These are phyloP conservation scores for Rhinatrema bivittatum DNA, from an alignment of 2,797 vertebrate genomes.

Conservation along the genomic window DNA sequence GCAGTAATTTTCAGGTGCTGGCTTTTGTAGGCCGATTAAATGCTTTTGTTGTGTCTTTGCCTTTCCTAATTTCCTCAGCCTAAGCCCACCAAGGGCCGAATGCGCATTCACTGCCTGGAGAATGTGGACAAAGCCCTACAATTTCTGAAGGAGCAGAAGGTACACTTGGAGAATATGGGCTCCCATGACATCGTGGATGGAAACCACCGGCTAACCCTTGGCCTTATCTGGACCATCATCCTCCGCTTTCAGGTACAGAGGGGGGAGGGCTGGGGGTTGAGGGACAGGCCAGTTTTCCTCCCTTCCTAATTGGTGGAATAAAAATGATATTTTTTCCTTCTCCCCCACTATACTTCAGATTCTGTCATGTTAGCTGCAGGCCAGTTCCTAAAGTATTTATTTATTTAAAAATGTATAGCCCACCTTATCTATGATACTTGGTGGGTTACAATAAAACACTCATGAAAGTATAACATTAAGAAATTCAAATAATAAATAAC, in stretches of 20 bases:
- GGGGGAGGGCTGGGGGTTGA: too few species aligned
- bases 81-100: constrained; percentile 86
- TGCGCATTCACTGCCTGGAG: constrained; percentile 92
- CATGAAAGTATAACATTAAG: too few species aligned
- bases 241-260: constrained; percentile 84
- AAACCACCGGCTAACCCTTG: constrained; percentile 86
- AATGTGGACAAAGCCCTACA: constrained; percentile 91
- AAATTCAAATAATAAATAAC: too few species aligned
- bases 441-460: too few species aligned
- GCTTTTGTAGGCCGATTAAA: too few species aligned
- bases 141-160: constrained; percentile 89
- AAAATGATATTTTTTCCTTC: too few species aligned
- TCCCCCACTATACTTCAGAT: background rate
- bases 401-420: too few species aligned
- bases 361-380: too few species aligned
- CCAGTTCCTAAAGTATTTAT: too few species aligned
- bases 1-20: too few species aligned
- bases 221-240: constrained; percentile 92
- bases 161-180: constrained; percentile 91
- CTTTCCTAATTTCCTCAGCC: constrained; percentile 50
- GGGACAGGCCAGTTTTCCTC: background rate
- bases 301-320: background rate
- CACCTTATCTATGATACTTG: too few species aligned
- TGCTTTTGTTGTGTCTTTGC: too few species aligned
- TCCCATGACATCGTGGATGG: constrained; percentile 92